Base-by-base conservation (phyloP, 2,888 invertebrate species). In the Pristionchus mayeri region DNA sequence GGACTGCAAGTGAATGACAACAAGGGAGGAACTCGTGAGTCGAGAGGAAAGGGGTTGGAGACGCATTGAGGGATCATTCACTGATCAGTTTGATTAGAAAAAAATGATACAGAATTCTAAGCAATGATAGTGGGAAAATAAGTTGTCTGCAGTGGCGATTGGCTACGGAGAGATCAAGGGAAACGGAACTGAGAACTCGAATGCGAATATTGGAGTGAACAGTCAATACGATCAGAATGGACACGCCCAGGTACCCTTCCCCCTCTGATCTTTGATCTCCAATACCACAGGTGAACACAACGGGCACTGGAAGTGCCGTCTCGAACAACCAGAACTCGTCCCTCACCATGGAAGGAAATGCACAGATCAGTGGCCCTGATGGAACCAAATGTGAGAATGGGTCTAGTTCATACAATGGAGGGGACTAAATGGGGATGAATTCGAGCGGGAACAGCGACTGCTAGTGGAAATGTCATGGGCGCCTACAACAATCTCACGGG, bases 1-100 rank as follows among this genome's bases (percentile, higher is more conserved):
- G 90, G 90, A 50, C 44, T 89, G 21, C 88, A 90, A 85, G 86
- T 88, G 21, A 84, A 88, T n/a, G 87, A 90, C 48, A 71, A 85
- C 3, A 86, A 89, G 24, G 88, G 88, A 85, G 88, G 88, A 67
- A 89, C 88, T 18, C 78, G 89, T 89, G 37, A 57, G 87, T 85
- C n/a, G n/a, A n/a, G n/a, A n/a, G n/a, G n/a, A n/a, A n/a, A n/a
- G n/a, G 24, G 3, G 1, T 44, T 27, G 24, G 50, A 18, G n/a
- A 37, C 11, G 21, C n/a, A 54, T 54, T 44, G 44, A 44, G 44
- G 6, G 44, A 44, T 6, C 6, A 44, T 9, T 44, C 44, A 9
- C 44, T 6, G 44, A 44, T 44, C 13, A 44, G 44, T 44, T 44
- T 44, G 13, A 9, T 13, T 44, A 6, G 13, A 44, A 44, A 44